Base-by-base conservation (phyloP, 1,140 invertebrate genomes). In the Leptinotarsa texana region DNA sequence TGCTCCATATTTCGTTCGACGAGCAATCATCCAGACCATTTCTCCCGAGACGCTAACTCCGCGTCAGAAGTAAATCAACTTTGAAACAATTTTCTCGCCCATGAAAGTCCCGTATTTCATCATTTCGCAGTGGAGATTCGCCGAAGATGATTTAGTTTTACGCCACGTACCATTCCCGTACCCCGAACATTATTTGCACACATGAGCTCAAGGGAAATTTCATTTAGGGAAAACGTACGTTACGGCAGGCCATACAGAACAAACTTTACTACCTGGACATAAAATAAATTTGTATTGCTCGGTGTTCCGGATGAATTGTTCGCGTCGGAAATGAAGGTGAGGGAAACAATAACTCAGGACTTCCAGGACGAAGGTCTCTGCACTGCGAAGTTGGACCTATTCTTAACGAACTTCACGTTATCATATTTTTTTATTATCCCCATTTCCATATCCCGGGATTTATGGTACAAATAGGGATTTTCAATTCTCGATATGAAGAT, bases 41-140 rank as follows among this genome's bases (percentile, higher is more conserved):
- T 57, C n/a, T 57, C 51, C 17, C 17, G 63, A 15, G 63, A 17
- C n/a, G 15, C 24, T 21, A 18, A 15, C 21, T 15, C 63, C 21
- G 21, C 63, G 17, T 21, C 63, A 65, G 63, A 21, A 65, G 63
- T 65, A 65, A 65, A 18, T 65, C 63, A 65, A 65, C 21, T 65
- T 65, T 22, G 15, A 18, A 65, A 65, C 63, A 24, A 65, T 65
- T 22, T 13, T 24, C 63, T 24, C 24, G 11, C 63, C 17, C 21
- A 65, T 65, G 17, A 18, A 65, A 65, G 13, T 65, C 24, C 63
- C 21, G 15, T 65, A 65, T 65, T 65, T 18, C 15, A 65, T 27
- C 63, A 65, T 18, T 15, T 24, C 63, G 63, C 17, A 62, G 21
- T 42, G 13, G 21, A 15, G 63, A 24, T 65, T 65, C 21, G 63